Base-by-base conservation (phyloP, 2,888 invertebrate genomes). In the Thera britannica region DNA sequence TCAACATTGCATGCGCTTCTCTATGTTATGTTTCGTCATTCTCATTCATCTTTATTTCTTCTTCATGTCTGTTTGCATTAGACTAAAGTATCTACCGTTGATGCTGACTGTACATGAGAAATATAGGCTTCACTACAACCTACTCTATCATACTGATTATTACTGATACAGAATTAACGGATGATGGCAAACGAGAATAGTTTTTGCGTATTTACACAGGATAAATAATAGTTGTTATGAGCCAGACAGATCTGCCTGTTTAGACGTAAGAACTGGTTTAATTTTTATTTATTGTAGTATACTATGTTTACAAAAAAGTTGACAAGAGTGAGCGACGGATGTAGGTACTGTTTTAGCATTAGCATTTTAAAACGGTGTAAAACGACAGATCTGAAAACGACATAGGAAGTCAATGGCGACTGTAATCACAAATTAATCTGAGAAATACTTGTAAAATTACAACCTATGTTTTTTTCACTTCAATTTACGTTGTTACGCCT, bases 71-170 rank as follows among this genome's bases (percentile, higher is more conserved):
- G 23, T 23, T 23, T 23, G 23, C 23, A 46, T 46, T 46, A 46
- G 44, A 8, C 8, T 5, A 7, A 44, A 44, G 8, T 46, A 46
- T 2, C 2, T 9, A 41, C 41, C 7, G 23, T 23, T 23, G 23
- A 23, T 23, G 23, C 23, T 23, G 7, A 52, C 7, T 34, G 34
- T 34, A 9, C 8, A 52, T 52, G 34, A 52, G 6, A 52, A 7
- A 12, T 34, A 8, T 23, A 51, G 41, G 62, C n/a, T n/a, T 51
- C 34, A 56, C 34, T 41, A 34, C 56, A 62, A 49, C 68, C 60
- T 68, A 68, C 64, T 61, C 60, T 46, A 65, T n/a, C 68, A 55
- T 68, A 64, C 49, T 44, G 49, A 23, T 23, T 23, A 23, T 23
- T 23, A 23, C 23, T 23, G 23, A 23, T 23, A 23, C 23, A 23